Conservation (phyloP, 1,140 invertebrate genomes). For the Drosophila bocqueti region DNA sequence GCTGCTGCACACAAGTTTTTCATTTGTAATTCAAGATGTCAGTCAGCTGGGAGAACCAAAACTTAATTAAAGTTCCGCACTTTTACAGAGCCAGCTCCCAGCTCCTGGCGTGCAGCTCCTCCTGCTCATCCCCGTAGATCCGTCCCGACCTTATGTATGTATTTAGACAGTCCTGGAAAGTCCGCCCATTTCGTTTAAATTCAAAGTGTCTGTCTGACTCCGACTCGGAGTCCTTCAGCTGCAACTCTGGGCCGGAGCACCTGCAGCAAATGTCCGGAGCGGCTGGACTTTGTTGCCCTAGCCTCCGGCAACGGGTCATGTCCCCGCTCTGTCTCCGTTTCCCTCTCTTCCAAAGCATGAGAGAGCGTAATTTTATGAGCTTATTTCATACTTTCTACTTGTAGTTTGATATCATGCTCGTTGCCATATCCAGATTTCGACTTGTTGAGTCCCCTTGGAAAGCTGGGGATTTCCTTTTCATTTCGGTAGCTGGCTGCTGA, state of each 20-base stretch:
- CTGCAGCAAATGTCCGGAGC: conserved; percentile 62
- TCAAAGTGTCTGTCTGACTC: conserved; percentile 44
- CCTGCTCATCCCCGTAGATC: conserved; percentile 21
- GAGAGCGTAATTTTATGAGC: conserved; percentile 70
- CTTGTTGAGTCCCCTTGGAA: conserved; percentile 62
- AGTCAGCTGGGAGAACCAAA: conserved; percentile 83
- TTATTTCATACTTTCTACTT: conserved; percentile 79
- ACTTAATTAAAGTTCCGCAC: conserved; percentile 83
- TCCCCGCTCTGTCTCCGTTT: background rate
- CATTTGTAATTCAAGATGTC: conserved; percentile 84
- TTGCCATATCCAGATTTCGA: conserved; percentile 72
- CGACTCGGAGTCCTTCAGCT: conserved; percentile 25
- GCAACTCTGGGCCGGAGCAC: conserved; percentile 57
- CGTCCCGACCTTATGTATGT: conserved; percentile 57
- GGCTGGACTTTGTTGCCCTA: conserved; percentile 63
- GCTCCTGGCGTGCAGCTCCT: conserved; percentile 6
- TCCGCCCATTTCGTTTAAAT: conserved; percentile 50
- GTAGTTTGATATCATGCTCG: conserved; percentile 60
- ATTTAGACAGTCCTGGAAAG: conserved; percentile 47
- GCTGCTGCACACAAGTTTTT: conserved; percentile 78
- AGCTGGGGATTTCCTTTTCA: conserved; percentile 28
- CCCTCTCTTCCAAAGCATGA: conserved; percentile 5
- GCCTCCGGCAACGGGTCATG: conserved; percentile 22
- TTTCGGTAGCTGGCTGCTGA: conserved; percentile 15
- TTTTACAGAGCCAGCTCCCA: conserved; percentile 53